Conservation (phyloP, 1,140 invertebrate genomes). For the Xylocopa sonorina region DNA sequence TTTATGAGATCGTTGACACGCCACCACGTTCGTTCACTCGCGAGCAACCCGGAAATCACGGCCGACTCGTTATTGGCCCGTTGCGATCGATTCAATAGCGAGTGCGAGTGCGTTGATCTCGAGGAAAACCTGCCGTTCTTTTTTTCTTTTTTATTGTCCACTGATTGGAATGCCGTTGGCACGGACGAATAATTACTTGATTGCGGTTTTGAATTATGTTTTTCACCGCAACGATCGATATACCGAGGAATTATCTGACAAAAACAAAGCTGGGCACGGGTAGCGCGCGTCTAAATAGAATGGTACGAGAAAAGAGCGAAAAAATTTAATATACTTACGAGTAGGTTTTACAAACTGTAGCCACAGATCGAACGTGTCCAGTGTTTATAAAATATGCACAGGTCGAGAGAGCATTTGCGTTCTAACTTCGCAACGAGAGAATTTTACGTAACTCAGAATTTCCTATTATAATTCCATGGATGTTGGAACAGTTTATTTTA, state of each 20-base stretch:
- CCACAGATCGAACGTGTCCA: too few relatives aligned
- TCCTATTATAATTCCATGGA: not conserved
- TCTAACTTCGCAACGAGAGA: not conserved
- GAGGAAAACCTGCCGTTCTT: not conserved
- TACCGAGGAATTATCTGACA: not conserved
- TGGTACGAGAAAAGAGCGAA: too few relatives aligned
- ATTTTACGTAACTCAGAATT: not conserved
- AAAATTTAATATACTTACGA: not conserved
- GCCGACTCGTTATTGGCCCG: conserved; percentile 32
- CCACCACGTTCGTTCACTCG: not conserved
- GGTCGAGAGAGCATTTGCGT: not conserved
- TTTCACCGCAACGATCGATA: not conserved
- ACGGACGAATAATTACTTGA: not conserved
- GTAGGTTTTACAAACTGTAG: not conserved
- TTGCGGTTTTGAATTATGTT: not conserved
- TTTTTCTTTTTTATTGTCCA: not conserved
- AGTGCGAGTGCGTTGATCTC: not conserved
- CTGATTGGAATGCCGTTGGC: not conserved
- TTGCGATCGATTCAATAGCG: not conserved
- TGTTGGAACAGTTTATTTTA: not conserved
- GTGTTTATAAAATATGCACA: not conserved
- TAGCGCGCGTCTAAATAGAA: not conserved
- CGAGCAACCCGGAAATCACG: conserved; percentile 26
- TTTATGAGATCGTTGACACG: conserved; percentile 49
- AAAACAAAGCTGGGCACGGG: not conserved